Percentiles rank a stretch among this genome's conserved stretches.
Evolutionary conservation across 1,140 invertebrate genomes (phyloP).

Genomic region (Monochamus saltuarius): DNA sequence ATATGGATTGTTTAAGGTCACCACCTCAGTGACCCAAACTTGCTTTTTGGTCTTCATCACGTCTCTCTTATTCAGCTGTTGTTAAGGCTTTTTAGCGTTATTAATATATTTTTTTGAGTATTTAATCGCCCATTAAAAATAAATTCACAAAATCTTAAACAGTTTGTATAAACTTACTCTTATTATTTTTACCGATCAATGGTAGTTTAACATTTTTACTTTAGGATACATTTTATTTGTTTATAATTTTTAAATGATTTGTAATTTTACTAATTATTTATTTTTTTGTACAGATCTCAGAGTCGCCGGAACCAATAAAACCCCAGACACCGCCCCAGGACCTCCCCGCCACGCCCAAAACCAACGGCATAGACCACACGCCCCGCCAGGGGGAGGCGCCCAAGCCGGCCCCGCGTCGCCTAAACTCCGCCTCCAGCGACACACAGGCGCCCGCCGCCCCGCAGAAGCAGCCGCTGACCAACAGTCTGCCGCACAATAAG

Average conservation of each 20-base stretch:
- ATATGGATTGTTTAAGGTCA: too few relatives aligned
- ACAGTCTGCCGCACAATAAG: conserved; percentile 35
- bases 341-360: conserved; percentile 26
- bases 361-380: conserved; percentile 37
- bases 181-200: too few relatives aligned
- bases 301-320: conserved; percentile 15
- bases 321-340: conserved; percentile 8
- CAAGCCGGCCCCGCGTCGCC: conserved; percentile 48
- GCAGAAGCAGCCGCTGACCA: neutral
- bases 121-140: too few relatives aligned
- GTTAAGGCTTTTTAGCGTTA: too few relatives aligned
- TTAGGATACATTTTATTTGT: neutral
- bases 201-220: too few relatives aligned
- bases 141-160: too few relatives aligned
- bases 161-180: too few relatives aligned
- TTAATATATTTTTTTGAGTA: too few relatives aligned
- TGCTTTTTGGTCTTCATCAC: too few relatives aligned
- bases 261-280: neutral
- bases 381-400: conserved; percentile 36
- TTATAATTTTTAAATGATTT: neutral
- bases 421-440: conserved; percentile 26
- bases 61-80: too few relatives aligned
- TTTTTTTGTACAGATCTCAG: conserved; percentile 10
- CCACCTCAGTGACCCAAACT: too few relatives aligned
- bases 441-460: neutral